phyloP scores from a whole-genome alignment of 23 tunicate species.

The Aplidium turbinatum region DNA sequence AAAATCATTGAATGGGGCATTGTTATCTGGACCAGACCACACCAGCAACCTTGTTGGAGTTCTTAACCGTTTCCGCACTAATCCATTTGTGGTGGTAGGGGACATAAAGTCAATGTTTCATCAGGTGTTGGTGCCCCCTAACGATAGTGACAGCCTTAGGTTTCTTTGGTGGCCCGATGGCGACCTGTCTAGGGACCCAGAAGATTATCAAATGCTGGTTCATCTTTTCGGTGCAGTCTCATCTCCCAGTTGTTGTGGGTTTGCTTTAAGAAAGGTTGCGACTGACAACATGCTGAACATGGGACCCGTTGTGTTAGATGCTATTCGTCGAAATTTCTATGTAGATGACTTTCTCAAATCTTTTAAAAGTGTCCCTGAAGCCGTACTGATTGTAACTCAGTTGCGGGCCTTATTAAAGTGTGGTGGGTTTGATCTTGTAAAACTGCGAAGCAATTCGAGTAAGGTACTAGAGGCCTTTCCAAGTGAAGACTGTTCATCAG shows the following conservation, averaged over 20 bases:
- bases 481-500: neutral
- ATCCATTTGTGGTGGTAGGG: slow-evolving; percentile 17
- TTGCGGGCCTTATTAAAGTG: neutral
- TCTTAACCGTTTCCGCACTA: slow-evolving; percentile 14
- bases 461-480: slow-evolving; percentile 6
- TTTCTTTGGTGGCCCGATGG: slow-evolving; percentile 52
- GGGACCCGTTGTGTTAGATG: neutral
- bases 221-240: slow-evolving; percentile 34
- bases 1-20: slow-evolving; percentile 22
- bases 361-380: neutral
- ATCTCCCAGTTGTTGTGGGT: slow-evolving; percentile 39
- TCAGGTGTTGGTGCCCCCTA: slow-evolving; percentile 15
- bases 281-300: neutral
- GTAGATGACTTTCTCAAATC: slow-evolving; percentile 22
- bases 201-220: slow-evolving; percentile 30
- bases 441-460: slow-evolving; percentile 1
- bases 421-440: slow-evolving; percentile 15
- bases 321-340: slow-evolving; percentile 3
- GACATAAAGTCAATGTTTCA: slow-evolving; percentile 29
- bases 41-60: slow-evolving; percentile 33
- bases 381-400: slow-evolving; percentile 1
- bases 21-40: slow-evolving; percentile 34
- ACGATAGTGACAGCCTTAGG: slow-evolving; percentile 13
- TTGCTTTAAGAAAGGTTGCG: slow-evolving; percentile 19
- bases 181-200: neutral